Evolutionary conservation across 2,888 invertebrate species (phyloP), one percentile per base, ranked within the genome.

Genomic region (Stenchaetothrips biformis): DNA sequence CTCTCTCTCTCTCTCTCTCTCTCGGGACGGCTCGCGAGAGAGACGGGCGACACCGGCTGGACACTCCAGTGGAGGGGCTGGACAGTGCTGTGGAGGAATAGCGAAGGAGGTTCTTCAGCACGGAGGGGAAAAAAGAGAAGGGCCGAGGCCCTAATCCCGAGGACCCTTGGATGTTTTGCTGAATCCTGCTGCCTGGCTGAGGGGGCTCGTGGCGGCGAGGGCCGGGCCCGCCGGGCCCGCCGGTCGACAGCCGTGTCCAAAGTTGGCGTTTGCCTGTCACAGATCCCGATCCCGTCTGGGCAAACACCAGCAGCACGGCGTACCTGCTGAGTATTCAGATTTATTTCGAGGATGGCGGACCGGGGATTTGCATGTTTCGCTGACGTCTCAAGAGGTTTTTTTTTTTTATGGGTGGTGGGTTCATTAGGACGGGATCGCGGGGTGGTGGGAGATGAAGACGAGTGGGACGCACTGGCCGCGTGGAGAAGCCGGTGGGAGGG

Each of bases 111-210:
- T 62, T 18, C 62, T 53, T 53, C 18, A 53, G 62, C 62, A 21
- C 62, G 62, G 62, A 7, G 62, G 62, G 18, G n/a, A 25, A 67
- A 67, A 67, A 67, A n/a, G 67, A 21, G 67, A 67, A 67, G 21
- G n/a, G n/a, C n/a, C n/a, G 67, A 25, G 67, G 67, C 1, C 67
- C 18, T 67, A 21, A 67, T 67, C 67, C 67, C 21, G 21, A 67
- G 67, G 67, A 67, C 67, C 67, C 67, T 67, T 67, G 67, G 67
- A 67, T 67, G 67, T 67, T 67, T 67, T 67, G 67, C 67, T 67
- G 67, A 67, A 67, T 67, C 67, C 67, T 67, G n/a, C 21, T 67
- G 67, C 67, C 67, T 67, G 9, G 53, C 67, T 67, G 67, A 9
- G 53, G 53, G 13, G 53, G 2, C 13, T 11, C 53, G 53, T 53